Base-by-base conservation (phyloP, 2,113 vertebrate genomes). In the Coturnix japonica region DNA sequence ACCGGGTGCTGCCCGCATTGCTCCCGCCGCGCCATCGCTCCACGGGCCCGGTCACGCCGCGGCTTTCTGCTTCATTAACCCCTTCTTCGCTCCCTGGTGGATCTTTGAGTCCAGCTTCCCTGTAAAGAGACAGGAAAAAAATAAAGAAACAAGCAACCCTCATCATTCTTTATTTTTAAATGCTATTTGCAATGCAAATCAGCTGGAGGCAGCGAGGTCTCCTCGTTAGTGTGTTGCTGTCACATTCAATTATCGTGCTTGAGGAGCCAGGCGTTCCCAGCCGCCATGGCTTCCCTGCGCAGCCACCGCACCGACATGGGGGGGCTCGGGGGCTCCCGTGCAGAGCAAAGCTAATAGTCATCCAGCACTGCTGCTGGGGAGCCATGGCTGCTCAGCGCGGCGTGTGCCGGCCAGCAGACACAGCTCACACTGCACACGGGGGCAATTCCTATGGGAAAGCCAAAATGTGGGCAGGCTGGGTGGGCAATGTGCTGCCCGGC, bases 61-160 rank as follows among this genome's bases (percentile, higher is more conserved):
- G 2, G 87, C 96, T 70, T 98, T 98, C 96, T 98, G 98, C 97
- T 95, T 97, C 98, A 99, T 98, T 98, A 99, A 98, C 96, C 98
- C 99, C 97, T 99, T 99, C 98, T 98, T 99, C 77, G 99, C 99
- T 97, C 98, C 99, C 96, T 98, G 99, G 96, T 99, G 99, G 97
- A 98, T 98, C 90, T 98, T 98, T 60, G 97, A 97, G 97, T 99
- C 99, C 98, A 99, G 97, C 97, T 99, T 99, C 99, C 99, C 99
- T 98, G 95, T 89, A 94, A 96, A 89, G 81, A 96, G 69, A 11
- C 43, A n/a, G 33, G 4, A 20, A 19, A 8, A 26, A 12, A 10
- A 60, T 25, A 90, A 89, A 95, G 75, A 90, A 94, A 73, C 13
- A 20, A 75, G 1, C 47, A n/a, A 56, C 65, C 77, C 75, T 93